Evolutionary conservation across 30 jellyfish, hydroid and myxozoan genomes (phyloP).

Genomic region (Turritopsis dohrnii): DNA sequence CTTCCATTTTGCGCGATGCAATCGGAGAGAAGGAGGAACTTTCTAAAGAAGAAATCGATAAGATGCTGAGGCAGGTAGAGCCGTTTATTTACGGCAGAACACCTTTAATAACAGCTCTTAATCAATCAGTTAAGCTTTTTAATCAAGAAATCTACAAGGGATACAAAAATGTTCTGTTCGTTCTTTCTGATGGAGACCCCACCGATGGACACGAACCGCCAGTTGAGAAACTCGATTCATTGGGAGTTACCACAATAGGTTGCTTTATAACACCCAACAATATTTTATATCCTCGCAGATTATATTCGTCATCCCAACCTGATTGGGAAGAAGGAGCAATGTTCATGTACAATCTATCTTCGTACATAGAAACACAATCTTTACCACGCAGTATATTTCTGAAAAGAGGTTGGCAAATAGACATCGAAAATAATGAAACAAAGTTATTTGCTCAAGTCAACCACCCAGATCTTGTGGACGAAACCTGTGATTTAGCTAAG

Average conservation of each 20-base stretch:
- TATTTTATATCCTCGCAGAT: not conserved
- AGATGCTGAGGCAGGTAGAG: not conserved
- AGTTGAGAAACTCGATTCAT: not conserved
- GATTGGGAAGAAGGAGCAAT: not conserved
- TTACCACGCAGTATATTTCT: slow-evolving; percentile 2
- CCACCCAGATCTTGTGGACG: slow-evolving; percentile 13
- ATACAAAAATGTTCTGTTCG: not conserved
- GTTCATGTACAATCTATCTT: not conserved
- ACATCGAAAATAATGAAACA: not conserved
- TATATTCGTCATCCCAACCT: not conserved
- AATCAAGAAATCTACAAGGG: not conserved
- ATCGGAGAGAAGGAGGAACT: not conserved
- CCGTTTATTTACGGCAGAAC: slow-evolving; percentile 14
- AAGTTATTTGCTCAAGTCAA: slow-evolving; percentile 3
- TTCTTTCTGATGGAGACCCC: slow-evolving; percentile 16
- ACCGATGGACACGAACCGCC: not conserved
- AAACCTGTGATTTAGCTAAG: not conserved
- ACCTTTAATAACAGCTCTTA: not conserved
- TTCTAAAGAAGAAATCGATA: not conserved
- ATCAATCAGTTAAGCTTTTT: not conserved
- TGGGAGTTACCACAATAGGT: not conserved
- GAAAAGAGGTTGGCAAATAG: not conserved
- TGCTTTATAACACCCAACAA: not conserved
- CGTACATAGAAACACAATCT: not conserved
- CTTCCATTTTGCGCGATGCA: not conserved